phyloP scores from a whole-genome alignment of 1,140 invertebrate genomes.

The Phthorimaea operculella region DNA sequence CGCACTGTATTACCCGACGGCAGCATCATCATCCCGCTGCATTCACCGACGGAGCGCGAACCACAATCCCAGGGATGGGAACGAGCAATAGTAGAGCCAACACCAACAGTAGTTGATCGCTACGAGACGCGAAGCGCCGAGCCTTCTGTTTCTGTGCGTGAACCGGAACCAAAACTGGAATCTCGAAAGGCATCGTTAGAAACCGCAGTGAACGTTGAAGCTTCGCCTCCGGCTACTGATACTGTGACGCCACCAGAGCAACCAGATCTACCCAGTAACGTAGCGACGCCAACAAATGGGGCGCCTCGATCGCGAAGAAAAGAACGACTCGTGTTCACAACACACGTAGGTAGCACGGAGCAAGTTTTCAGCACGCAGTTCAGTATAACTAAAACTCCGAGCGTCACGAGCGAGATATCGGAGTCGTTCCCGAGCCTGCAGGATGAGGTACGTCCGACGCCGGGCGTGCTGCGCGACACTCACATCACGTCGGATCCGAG shows the following conservation, averaged over 20 bases:
- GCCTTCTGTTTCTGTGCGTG: neutral
- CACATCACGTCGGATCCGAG: conserved; percentile 13
- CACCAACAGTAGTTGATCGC: neutral
- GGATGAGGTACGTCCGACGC: conserved; percentile 21
- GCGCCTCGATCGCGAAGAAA: conserved; percentile 21
- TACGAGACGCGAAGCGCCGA: neutral
- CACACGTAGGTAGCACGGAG: conserved; percentile 51
- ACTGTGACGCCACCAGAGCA: neutral
- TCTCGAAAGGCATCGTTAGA: neutral
- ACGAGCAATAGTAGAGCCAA: neutral
- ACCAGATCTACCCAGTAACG: conserved; percentile 8
- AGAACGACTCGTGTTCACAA: conserved; percentile 49
- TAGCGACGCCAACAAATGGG: conserved; percentile 11
- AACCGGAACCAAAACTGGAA: neutral
- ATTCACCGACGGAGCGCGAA: conserved; percentile 61
- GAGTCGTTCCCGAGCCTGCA: conserved; percentile 46
- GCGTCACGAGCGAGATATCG: conserved; percentile 54
- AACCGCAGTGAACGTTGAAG: neutral
- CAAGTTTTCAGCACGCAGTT: conserved; percentile 59
- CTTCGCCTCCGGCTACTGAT: neutral
- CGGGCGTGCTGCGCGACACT: conserved; percentile 15
- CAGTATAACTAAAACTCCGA: conserved; percentile 59
- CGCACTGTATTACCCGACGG: conserved; percentile 60
- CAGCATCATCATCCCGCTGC: conserved; percentile 67
- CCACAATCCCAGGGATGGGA: neutral